phyloP scores from a whole-genome alignment of 1,140 invertebrate species.

The Adoxophyes honmai region DNA sequence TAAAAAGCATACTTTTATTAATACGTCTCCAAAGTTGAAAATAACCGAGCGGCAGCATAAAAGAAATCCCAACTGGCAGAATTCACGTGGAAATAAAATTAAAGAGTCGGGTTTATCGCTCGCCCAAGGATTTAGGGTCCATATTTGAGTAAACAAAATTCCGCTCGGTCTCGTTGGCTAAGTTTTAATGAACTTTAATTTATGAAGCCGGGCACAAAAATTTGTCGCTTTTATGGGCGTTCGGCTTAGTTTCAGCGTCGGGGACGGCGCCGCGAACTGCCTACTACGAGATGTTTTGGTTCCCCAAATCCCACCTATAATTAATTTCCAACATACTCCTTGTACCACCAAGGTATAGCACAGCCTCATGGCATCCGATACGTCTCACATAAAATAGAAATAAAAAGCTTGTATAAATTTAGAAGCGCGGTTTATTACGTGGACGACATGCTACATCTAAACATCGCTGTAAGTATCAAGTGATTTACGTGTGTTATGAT shows the following conservation, averaged over 20 bases:
- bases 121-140: constrained; percentile 29
- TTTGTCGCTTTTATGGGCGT: constrained; percentile 55
- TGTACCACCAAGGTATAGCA: too few relatives aligned
- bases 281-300: constrained; percentile 41
- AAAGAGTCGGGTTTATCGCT: constrained; percentile 32
- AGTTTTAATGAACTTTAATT: constrained; percentile 66
- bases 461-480: not conserved
- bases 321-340: constrained; percentile 29
- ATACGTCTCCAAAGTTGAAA: constrained; percentile 44
- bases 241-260: constrained; percentile 27
- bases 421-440: not conserved
- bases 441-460: constrained; percentile 8
- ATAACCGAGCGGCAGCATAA: constrained; percentile 39
- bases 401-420: not conserved
- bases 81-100: constrained; percentile 44
- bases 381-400: not conserved
- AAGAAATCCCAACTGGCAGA: constrained; percentile 44
- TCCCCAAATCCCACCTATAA: constrained; percentile 44
- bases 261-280: too few relatives aligned
- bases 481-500: constrained; percentile 8
- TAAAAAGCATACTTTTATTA: constrained; percentile 38
- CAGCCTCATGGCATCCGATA: not conserved
- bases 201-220: constrained; percentile 48
- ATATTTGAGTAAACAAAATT: constrained; percentile 41
- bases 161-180: constrained; percentile 26